Evolutionary conservation across 1,140 invertebrate species (phyloP), one percentile per base, ranked within the genome.

Genomic region (Eumaeus atala): DNA sequence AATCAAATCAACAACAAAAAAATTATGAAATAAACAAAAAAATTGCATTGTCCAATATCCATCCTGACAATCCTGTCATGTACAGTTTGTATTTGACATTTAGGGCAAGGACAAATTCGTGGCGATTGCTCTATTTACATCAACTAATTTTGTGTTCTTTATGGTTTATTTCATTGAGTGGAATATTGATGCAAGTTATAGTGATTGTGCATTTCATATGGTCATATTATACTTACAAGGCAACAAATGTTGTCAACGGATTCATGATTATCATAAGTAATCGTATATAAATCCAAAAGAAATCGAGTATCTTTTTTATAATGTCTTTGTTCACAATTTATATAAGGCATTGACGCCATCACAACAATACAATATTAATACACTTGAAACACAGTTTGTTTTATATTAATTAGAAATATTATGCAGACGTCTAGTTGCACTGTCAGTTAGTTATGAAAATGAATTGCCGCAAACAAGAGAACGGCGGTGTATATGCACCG

Each of bases 231-330:
- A 83, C 82, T 87, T 77, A 87, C 82, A 55, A 85, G 74, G 62
- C 84, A 87, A 61, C 84, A 87, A 67, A 88, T 79, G 54, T 87
- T 90, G 67, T 93, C 91, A 28, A 93, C 84, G 16, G 90, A 92
- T 86, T 95, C 93, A 68, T 92, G 90, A 65, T 93, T 92, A 77
- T 95, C 94, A 72, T 93, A 93, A 9, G 94, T 95, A 63, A 96
- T 90, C 9, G 94, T 95, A 71, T 96, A 96, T 40, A 96, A 89
- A 89, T 95, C 94, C 61, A 92, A 85, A 42, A 95, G 90, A 84
- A 94, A 95, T 64, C 93, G 88, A 16, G 93, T 94, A 72, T 95
- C 94, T 80, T 95, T 95, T 86, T 96, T 96, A 74, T 95, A 95
- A 81, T 95, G 93, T 63, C 93, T 89, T 86, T 90, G 90, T 87